Base-by-base conservation (phyloP, 2,797 vertebrate species). In the Coilia nasus region DNA sequence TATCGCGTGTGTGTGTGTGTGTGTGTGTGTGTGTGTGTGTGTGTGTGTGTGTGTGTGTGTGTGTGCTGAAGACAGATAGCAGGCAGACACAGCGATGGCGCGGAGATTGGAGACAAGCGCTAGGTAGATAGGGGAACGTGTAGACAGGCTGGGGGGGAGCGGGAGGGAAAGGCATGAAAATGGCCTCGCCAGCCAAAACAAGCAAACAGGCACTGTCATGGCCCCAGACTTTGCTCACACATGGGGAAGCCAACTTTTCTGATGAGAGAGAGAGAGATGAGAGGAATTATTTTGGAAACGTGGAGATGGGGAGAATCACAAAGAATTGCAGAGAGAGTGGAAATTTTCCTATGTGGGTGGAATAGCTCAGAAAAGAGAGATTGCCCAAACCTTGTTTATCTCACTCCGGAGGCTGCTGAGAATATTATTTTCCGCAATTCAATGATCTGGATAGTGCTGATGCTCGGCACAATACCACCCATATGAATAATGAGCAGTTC, bases 21-120 rank as follows among this genome's bases (percentile, higher is more conserved):
- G 46, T 10, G 46, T 47, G 46, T 47, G 46, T 47, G 46, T 47
- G 46, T 47, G 46, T 47, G 46, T 47, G 50, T 54, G 50, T 54
- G 50, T 54, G 50, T 54, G 50, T 54, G 50, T 54, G 50, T 54
- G 50, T 54, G 50, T 54, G 50, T 54, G 14, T 44, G 17, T 44
- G 71, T 78, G 71, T 78, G 71, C 86, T 88, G 86, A 91, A 85
- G 56, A 60, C 46, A 46, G 60, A 85, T 47, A 60, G 83, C 82
- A 59, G 86, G 82, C 31, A 78, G 71, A 47, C 23, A 88, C 4
- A 71, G 47, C 62, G 81, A 57, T 67, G 59, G 54, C 47, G 41
- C 83, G 84, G 87, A 83, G 35, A 31, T 85, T 83, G 83, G 83
- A 57, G 44, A 28, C 23, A 25, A 28, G 21, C 11, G 21, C 59